Percentiles rank a stretch among this genome's conserved stretches.
Conservation (phyloP, 2,888 invertebrate species). For the Epinotia brunnichana region DNA sequence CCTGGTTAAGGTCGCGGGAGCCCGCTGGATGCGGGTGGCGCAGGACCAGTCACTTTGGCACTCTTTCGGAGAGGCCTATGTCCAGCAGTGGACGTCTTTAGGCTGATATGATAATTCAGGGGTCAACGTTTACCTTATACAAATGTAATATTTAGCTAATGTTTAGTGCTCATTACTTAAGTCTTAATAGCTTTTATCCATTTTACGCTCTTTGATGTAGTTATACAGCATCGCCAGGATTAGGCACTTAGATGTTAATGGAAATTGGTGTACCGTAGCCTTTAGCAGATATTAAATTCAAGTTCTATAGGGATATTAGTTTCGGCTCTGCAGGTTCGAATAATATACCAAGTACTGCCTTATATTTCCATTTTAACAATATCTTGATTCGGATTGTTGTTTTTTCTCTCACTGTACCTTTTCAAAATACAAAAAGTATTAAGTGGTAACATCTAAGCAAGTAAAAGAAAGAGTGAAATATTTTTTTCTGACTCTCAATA, state of each 20-base stretch:
- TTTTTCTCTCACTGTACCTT: background rate
- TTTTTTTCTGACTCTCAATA: too few species aligned
- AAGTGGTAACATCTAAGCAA: too few species aligned
- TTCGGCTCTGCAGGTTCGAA: slow-evolving; percentile 2
- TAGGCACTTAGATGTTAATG: slow-evolving; percentile 12
- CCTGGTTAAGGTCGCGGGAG: too few species aligned
- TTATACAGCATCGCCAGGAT: background rate
- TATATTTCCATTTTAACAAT: background rate
- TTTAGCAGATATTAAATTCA: background rate
- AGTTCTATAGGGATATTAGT: slow-evolving; percentile 8
- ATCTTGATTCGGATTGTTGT: background rate
- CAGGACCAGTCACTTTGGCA: too few species aligned
- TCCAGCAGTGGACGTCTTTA: too few species aligned
- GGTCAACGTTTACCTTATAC: too few species aligned
- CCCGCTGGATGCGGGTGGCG: too few species aligned
- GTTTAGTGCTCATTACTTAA: background rate
- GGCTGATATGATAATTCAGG: too few species aligned
- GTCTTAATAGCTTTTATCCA: slow-evolving; percentile 2
- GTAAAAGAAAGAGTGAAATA: too few species aligned
- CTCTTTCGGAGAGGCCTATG: too few species aligned
- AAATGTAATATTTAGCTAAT: too few species aligned
- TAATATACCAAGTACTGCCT: background rate
- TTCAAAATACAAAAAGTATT: background rate
- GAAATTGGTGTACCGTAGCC: background rate
- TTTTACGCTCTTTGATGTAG: background rate